phyloP scores from a whole-genome alignment of 2,113 vertebrate genomes.

The Oxygymnocypris stewartii region DNA sequence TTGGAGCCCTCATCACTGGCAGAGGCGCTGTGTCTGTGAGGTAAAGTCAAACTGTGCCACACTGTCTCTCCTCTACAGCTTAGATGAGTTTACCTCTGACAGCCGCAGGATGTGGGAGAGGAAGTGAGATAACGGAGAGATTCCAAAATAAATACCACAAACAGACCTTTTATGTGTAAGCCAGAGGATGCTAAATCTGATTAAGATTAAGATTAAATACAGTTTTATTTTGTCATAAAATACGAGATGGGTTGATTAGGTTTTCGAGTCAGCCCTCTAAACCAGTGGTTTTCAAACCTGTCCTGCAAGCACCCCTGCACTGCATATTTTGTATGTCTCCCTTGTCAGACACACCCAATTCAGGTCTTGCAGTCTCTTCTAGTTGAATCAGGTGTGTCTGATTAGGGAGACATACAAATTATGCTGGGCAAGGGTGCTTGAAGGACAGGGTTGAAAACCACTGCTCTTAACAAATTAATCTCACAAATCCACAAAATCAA shows the following conservation, averaged over 20 bases:
- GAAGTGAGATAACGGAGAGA: slow-evolving; percentile 19
- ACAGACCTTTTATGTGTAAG: background rate
- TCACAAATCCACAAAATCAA: background rate
- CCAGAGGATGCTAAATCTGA: background rate
- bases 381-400: too few species aligned
- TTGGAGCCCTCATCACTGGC: background rate
- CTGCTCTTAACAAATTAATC: background rate
- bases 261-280: background rate
- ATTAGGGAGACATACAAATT: too few species aligned
- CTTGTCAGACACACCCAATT: too few species aligned
- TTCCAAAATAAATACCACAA: slow-evolving; percentile 1
- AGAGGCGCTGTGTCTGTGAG: background rate
- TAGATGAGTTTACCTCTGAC: slow-evolving; percentile 6
- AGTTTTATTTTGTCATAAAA: slow-evolving; percentile 24
- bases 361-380: too few species aligned
- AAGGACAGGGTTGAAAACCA: too few species aligned
- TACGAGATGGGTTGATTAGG: background rate
- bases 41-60: background rate
- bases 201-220: slow-evolving; percentile 26
- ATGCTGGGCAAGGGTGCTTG: too few species aligned
- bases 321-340: too few species aligned
- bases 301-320: too few species aligned
- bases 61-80: background rate
- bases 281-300: background rate
- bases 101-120: slow-evolving; percentile 12